Percentiles rank a stretch among this genome's conserved stretches.
Conservation (phyloP, 2,888 invertebrate genomes). For the Cryptus viduatorius region DNA sequence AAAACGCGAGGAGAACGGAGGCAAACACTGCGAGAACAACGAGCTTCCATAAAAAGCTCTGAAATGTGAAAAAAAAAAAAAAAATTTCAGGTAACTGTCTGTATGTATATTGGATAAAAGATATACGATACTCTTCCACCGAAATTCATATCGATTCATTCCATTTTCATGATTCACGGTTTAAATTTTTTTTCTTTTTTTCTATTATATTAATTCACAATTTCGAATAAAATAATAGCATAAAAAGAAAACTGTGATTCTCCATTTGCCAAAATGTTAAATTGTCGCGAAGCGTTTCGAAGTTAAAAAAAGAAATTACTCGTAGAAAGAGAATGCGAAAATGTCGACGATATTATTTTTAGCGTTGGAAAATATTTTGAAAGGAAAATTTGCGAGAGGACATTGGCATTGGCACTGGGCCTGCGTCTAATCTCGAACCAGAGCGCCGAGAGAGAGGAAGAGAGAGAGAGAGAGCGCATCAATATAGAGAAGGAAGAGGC, state of each 20-base stretch:
- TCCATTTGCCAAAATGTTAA: no score
- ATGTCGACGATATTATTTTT: constrained; percentile 41
- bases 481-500: constrained; percentile 4
- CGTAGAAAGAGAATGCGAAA: background rate
- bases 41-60: constrained; percentile 3
- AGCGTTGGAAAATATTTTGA: constrained; percentile 12
- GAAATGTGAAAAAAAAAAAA: constrained; percentile 29
- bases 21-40: constrained; percentile 41
- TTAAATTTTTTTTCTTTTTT: no score
- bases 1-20: constrained; percentile 60
- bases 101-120: no score
- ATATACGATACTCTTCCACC: no score
- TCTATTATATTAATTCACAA: no score
- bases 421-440: constrained; percentile 61
- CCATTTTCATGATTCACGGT: no score
- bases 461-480: background rate
- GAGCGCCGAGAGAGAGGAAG: constrained; percentile 24
- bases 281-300: background rate
- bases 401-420: constrained; percentile 69
- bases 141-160: no score
- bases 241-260: no score
- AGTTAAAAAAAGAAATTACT: constrained; percentile 5
- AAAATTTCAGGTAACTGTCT: background rate
- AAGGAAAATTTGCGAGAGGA: constrained; percentile 39
- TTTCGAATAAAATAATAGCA: no score